Conservation (phyloP, 2,797 vertebrate genomes). For the Knipowitschia caucasica region DNA sequence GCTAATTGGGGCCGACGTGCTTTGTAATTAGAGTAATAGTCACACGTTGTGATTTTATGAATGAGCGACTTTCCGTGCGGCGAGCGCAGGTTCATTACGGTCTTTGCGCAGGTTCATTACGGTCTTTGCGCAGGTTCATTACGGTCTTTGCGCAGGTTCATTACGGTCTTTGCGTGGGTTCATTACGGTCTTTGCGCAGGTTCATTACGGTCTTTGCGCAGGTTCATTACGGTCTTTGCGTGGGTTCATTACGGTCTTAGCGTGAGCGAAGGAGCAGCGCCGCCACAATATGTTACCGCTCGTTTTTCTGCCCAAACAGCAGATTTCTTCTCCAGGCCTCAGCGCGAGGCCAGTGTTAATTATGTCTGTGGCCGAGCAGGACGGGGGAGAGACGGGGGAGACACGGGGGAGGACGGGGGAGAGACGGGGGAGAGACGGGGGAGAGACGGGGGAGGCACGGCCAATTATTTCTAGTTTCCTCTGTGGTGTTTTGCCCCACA, state of each 20-base stretch:
- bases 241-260: constrained; percentile 77
- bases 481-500: constrained; percentile 68
- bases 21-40: constrained; percentile 88
- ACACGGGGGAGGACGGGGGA: constrained; percentile 1
- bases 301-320: constrained; percentile 74
- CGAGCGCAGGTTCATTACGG: no score
- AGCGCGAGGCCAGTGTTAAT: constrained; percentile 75
- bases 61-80: constrained; percentile 86
- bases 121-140: no score
- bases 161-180: constrained; percentile 75
- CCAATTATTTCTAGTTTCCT: constrained; percentile 77
- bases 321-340: constrained; percentile 80
- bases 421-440: neutral
- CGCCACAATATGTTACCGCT: constrained; percentile 76
- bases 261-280: constrained; percentile 57
- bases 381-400: constrained; percentile 7
- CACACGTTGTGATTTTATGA: constrained; percentile 87
- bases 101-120: no score
- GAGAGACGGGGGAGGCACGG: constrained; percentile 46
- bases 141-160: no score
- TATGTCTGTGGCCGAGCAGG: constrained; percentile 66
- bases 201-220: no score
- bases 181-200: no score
- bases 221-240: no score
- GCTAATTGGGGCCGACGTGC: constrained; percentile 82